These are phyloP conservation scores for Scomber japonicus DNA, from an alignment of 2,113 vertebrate genomes.

Conservation along the genomic window DNA sequence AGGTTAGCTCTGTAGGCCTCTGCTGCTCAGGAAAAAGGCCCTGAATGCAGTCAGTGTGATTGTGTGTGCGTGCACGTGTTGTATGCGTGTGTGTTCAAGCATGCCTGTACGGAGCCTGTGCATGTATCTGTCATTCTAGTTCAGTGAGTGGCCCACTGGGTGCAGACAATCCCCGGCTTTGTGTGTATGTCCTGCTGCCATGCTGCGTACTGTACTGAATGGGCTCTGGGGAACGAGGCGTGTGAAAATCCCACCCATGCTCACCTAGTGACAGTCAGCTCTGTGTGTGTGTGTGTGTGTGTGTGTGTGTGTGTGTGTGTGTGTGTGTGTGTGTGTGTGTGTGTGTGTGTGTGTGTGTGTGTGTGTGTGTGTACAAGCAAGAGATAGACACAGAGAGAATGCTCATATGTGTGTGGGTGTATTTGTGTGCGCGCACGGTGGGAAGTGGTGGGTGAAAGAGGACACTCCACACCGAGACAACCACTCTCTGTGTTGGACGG, in stretches of 20 bases:
- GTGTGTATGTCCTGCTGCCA: slow-evolving; percentile 74
- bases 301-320: slow-evolving; percentile 40
- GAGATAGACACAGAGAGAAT: slow-evolving; percentile 5
- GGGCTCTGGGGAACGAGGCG: slow-evolving; percentile 75
- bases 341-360: slow-evolving; percentile 8
- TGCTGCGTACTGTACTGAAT: slow-evolving; percentile 83
- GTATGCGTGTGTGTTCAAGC: slow-evolving; percentile 20
- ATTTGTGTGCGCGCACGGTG: slow-evolving; percentile 37
- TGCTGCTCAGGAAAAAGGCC: slow-evolving; percentile 31
- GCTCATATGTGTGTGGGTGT: neutral
- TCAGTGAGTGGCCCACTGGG: slow-evolving; percentile 68
- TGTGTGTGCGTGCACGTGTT: neutral
- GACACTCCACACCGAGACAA: slow-evolving; percentile 61
- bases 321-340: slow-evolving; percentile 42
- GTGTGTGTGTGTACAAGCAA: slow-evolving; percentile 5
- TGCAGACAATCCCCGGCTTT: slow-evolving; percentile 79
- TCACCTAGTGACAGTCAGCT: slow-evolving; percentile 72
- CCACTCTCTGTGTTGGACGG: slow-evolving; percentile 61
- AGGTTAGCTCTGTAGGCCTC: slow-evolving; percentile 2
- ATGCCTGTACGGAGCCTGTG: slow-evolving; percentile 46
- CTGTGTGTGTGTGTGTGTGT: slow-evolving; percentile 47
- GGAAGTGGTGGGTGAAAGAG: slow-evolving; percentile 55
- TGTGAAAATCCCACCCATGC: slow-evolving; percentile 83
- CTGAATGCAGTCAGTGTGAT: slow-evolving; percentile 2
- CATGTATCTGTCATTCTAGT: slow-evolving; percentile 67